phyloP scores from a whole-genome alignment of 2,888 invertebrate genomes.

The Andrena chrysosceles region DNA sequence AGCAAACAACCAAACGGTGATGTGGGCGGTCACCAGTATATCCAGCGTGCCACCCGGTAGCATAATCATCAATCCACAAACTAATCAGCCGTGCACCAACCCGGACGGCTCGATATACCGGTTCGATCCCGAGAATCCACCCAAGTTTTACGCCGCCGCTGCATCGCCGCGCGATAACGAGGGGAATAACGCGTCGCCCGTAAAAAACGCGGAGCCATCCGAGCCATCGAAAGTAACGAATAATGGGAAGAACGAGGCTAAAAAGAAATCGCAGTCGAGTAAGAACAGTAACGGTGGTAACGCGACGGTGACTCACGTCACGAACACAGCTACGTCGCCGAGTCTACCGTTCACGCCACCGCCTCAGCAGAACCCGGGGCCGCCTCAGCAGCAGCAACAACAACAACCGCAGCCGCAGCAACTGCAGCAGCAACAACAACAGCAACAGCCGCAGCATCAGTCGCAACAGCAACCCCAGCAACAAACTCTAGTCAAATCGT shows the following conservation, averaged over 20 bases:
- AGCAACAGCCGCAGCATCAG: slow-evolving; percentile 46
- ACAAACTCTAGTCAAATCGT: slow-evolving; percentile 80
- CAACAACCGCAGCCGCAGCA: slow-evolving; percentile 20
- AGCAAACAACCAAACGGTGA: slow-evolving; percentile 85
- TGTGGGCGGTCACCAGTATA: slow-evolving; percentile 96
- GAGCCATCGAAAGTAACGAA: slow-evolving; percentile 61
- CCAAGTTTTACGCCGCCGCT: slow-evolving; percentile 81
- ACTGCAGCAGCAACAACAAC: slow-evolving; percentile 45
- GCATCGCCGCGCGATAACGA: slow-evolving; percentile 56
- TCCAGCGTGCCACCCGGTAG: slow-evolving; percentile 94
- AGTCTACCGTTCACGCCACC: slow-evolving; percentile 79
- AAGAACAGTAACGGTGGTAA: slow-evolving; percentile 43
- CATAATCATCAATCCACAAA: slow-evolving; percentile 94
- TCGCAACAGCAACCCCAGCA: slow-evolving; percentile 64
- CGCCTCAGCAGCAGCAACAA: slow-evolving; percentile 34
- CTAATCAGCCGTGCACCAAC: slow-evolving; percentile 91
- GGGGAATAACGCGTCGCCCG: slow-evolving; percentile 23
- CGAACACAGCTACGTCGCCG: slow-evolving; percentile 81
- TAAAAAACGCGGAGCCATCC: slow-evolving; percentile 52
- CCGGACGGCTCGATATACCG: slow-evolving; percentile 92
- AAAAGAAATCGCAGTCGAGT: slow-evolving; percentile 67
- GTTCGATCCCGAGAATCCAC: slow-evolving; percentile 91
- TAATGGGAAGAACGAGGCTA: slow-evolving; percentile 66
- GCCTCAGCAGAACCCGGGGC: slow-evolving; percentile 38
- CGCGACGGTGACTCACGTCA: slow-evolving; percentile 67